phyloP scores from a whole-genome alignment of 2,113 vertebrate species.

The human region GRCh38 chr2:127667501-127668000 shows the following conservation, averaged over 20 bases:
- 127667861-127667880: not conserved
- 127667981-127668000: not conserved
- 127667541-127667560: not conserved
- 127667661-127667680: not conserved
- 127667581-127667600: not conserved
- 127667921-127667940: not conserved
- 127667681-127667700: not conserved
- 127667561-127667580: not conserved
- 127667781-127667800: not conserved
- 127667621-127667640: not conserved
- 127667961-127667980: not conserved
- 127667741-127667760: not conserved
- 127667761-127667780: not conserved
- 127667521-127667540: not conserved
- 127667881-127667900: not conserved
- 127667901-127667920: not conserved
- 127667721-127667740: not conserved
- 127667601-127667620: not conserved
- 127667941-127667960: not conserved
- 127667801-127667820: not conserved
- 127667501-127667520: not conserved
- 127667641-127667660: not conserved
- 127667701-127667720: not conserved
- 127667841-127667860: not conserved
- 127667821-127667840: not conserved